These are phyloP conservation scores for Lagria hirta DNA, from an alignment of 2,888 invertebrate genomes.

Conservation along the genomic window DNA sequence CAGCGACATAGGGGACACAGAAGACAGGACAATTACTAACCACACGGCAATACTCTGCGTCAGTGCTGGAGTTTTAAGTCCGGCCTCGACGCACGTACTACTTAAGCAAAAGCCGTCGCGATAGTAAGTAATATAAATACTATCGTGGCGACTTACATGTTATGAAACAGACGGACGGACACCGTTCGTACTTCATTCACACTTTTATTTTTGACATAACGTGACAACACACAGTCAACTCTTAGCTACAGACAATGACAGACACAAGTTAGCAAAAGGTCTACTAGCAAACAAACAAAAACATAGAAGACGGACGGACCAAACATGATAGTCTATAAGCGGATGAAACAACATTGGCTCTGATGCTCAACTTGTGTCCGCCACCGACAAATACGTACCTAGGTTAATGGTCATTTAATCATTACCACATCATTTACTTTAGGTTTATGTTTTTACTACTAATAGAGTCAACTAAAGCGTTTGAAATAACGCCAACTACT, in stretches of 20 bases:
- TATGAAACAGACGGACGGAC: slow-evolving; percentile 35
- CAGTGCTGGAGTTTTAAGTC: slow-evolving; percentile 22
- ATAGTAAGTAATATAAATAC: slow-evolving; percentile 11
- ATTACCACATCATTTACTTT: slow-evolving; percentile 14
- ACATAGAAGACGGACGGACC: slow-evolving; percentile 33
- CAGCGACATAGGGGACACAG: slow-evolving; percentile 74
- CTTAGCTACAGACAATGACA: slow-evolving; percentile 56
- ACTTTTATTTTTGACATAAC: slow-evolving; percentile 42
- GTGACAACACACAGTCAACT: slow-evolving; percentile 51
- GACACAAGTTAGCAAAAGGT: slow-evolving; percentile 56
- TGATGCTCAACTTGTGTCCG: slow-evolving; percentile 53
- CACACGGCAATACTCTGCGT: slow-evolving; percentile 52
- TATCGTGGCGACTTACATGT: slow-evolving; percentile 35
- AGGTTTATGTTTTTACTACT: too few relatives aligned
- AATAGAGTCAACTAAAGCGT: too few relatives aligned
- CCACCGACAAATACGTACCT: slow-evolving; percentile 55
- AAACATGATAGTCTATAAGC: slow-evolving; percentile 37
- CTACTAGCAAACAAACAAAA: slow-evolving; percentile 47
- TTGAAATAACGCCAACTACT: too few relatives aligned
- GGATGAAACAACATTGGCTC: slow-evolving; percentile 47
- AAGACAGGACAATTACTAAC: slow-evolving; percentile 58
- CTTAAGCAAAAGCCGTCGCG: slow-evolving; percentile 41
- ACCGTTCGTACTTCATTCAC: slow-evolving; percentile 31
- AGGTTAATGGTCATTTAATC: slow-evolving; percentile 42
- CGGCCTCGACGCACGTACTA: slow-evolving; percentile 43